Conservation (phyloP, 2,888 invertebrate genomes). For the Arctia plantaginis region DNA sequence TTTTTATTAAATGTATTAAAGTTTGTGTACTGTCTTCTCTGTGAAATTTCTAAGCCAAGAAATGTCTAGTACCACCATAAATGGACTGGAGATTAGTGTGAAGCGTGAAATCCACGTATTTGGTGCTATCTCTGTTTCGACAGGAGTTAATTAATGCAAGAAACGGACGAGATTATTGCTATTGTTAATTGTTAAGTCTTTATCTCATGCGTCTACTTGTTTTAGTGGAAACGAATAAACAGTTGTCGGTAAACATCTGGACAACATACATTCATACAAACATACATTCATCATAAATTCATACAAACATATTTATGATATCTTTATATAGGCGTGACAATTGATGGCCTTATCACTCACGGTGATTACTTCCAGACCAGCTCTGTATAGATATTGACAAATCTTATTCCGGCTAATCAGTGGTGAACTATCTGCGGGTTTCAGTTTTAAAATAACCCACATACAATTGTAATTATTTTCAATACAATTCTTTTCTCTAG, state of each 20-base stretch:
- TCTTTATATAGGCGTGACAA: neutral
- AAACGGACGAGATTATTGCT: slow-evolving; percentile 40
- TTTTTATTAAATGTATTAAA: no score
- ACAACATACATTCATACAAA: neutral
- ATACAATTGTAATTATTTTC: no score
- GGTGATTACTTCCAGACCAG: neutral
- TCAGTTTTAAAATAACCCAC: no score
- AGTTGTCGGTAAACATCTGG: neutral
- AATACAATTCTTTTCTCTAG: no score
- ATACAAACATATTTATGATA: neutral
- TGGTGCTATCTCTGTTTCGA: slow-evolving; percentile 63
- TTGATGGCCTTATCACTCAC: no score
- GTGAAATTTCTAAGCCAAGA: slow-evolving; percentile 32
- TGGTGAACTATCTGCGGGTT: no score
- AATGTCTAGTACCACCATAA: slow-evolving; percentile 55
- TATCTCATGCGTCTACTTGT: neutral
- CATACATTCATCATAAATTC: neutral
- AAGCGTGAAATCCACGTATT: slow-evolving; percentile 69
- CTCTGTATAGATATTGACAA: neutral
- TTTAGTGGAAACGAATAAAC: slow-evolving; percentile 5
- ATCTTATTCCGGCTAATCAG: no score
- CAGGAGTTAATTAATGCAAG: slow-evolving; percentile 51
- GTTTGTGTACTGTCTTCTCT: slow-evolving; percentile 26
- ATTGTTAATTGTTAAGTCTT: slow-evolving; percentile 50
- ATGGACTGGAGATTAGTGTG: slow-evolving; percentile 57